Conservation (phyloP, 2,113 vertebrate species). For the Chaetops frenatus region DNA sequence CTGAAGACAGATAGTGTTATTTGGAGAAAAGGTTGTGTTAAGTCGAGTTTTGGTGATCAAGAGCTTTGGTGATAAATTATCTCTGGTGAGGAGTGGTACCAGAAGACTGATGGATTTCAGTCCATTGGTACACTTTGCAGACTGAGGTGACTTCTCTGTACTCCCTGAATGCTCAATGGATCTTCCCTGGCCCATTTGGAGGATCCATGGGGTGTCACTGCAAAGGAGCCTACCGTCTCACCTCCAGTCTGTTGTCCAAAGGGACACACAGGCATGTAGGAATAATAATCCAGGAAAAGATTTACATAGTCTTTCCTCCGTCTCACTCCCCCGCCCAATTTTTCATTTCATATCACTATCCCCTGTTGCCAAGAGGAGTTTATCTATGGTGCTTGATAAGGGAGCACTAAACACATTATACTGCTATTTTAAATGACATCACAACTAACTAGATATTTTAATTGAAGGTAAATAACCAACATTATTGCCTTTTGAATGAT, state of each 20-base stretch:
- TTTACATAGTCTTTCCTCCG: neutral
- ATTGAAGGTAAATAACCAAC: constrained; percentile 67
- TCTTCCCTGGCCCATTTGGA: neutral
- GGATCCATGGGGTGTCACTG: neutral
- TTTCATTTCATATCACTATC: constrained; percentile 39
- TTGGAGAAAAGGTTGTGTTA: neutral
- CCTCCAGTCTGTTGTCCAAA: neutral
- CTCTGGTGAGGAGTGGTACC: neutral
- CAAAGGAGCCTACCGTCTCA: neutral
- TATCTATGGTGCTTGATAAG: constrained; percentile 54
- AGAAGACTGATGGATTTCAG: neutral
- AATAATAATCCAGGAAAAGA: neutral
- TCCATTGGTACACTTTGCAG: neutral
- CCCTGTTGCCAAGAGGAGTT: constrained; percentile 32
- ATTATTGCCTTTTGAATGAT: constrained; percentile 65
- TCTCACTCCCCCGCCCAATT: neutral
- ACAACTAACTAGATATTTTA: constrained; percentile 67
- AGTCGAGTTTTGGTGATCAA: neutral
- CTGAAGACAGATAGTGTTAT: neutral
- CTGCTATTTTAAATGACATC: constrained; percentile 65
- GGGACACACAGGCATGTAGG: neutral
- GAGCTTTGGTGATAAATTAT: neutral
- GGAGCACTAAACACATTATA: constrained; percentile 57
- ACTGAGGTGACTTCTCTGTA: neutral
- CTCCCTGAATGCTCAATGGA: fast-evolving